A percentile compares a stretch with the other conserved stretches of the same genome.
These are phyloP conservation scores for Hydractinia echinata DNA, from an alignment of 30 jellyfish, hydroid and myxozoan genomes.

Conservation along the genomic window DNA sequence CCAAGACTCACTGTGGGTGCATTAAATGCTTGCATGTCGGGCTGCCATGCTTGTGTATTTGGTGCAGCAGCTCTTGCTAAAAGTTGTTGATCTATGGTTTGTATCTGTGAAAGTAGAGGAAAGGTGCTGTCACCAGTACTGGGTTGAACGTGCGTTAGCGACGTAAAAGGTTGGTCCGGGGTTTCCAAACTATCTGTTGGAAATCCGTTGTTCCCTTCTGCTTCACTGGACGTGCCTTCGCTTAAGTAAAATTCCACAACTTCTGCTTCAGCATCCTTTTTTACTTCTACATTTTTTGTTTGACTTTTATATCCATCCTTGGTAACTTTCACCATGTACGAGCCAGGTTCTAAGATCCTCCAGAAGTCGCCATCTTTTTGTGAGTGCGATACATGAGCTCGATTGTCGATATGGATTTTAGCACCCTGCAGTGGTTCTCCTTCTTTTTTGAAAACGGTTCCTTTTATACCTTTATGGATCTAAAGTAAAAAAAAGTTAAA, in stretches of 20 bases:
- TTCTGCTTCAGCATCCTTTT: slow-evolving; percentile 35
- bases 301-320: slow-evolving; percentile 60
- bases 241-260: neutral
- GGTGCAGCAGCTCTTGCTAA: slow-evolving; percentile 3
- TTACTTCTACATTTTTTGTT: slow-evolving; percentile 51
- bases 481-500: neutral
- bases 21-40: slow-evolving; percentile 36
- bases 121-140: slow-evolving; percentile 32
- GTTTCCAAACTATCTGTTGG: neutral
- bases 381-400: slow-evolving; percentile 60
- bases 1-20: slow-evolving; percentile 25
- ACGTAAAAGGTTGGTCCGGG: neutral
- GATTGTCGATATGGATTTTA: slow-evolving; percentile 41
- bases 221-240: neutral
- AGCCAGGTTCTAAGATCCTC: slow-evolving; percentile 78
- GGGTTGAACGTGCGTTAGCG: neutral
- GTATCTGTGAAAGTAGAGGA: slow-evolving; percentile 49
- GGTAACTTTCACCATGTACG: slow-evolving; percentile 54
- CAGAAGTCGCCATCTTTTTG: slow-evolving; percentile 83
- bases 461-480: slow-evolving; percentile 86
- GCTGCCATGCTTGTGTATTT: slow-evolving; percentile 19
- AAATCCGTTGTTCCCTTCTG: neutral
- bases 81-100: slow-evolving; percentile 41
- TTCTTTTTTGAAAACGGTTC: slow-evolving; percentile 52
- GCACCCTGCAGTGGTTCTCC: slow-evolving; percentile 68